These are phyloP conservation scores for Callipepla squamata DNA, from an alignment of 2,113 vertebrate genomes.

Conservation along the genomic window DNA sequence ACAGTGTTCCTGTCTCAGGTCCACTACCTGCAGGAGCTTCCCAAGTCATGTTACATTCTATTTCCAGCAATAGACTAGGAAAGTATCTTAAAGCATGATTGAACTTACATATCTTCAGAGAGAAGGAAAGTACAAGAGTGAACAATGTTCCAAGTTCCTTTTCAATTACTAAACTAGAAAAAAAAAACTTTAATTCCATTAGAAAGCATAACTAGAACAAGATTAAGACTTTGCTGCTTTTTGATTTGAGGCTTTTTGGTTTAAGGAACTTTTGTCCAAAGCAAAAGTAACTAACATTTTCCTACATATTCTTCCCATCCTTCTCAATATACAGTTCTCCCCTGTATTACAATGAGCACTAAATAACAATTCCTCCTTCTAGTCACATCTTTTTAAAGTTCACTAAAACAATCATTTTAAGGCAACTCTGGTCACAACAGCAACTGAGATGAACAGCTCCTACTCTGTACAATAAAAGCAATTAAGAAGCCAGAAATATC, in stretches of 20 bases:
- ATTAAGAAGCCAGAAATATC: not conserved
- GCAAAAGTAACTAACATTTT: not conserved
- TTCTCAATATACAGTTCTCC: not conserved
- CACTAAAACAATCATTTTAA: not conserved
- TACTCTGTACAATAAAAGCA: not conserved
- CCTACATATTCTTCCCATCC: not conserved
- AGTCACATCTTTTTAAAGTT: not conserved
- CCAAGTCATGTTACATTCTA: not conserved
- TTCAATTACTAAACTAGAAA: not conserved
- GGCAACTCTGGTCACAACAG: not conserved
- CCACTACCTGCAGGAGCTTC: not conserved
- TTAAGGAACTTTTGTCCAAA: not conserved
- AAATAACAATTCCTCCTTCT: not conserved
- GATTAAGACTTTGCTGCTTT: not conserved
- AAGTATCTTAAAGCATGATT: not conserved
- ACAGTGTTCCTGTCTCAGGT: not conserved
- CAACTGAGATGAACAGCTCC: not conserved
- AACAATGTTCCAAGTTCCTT: not conserved
- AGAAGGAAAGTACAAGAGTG: not conserved
- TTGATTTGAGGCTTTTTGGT: not conserved
- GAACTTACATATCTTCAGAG: not conserved
- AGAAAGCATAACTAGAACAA: not conserved
- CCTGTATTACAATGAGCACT: not conserved
- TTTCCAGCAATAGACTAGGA: not conserved
- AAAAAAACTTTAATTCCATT: not conserved